phyloP scores from a whole-genome alignment of 1,140 invertebrate species.

The Chrysomallon squamiferum region DNA sequence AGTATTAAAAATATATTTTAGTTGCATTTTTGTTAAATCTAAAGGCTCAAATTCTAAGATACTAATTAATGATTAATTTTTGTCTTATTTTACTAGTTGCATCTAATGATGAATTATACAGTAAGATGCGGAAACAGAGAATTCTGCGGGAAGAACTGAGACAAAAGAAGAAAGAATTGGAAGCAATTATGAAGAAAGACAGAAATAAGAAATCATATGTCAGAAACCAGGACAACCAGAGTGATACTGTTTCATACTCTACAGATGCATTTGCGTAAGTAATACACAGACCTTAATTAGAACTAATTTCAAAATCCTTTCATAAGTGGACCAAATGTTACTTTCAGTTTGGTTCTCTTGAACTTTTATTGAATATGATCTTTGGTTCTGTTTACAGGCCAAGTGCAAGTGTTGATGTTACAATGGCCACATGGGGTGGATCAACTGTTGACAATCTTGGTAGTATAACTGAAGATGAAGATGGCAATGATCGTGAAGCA shows the following conservation, averaged over 20 bases:
- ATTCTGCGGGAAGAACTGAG: conserved; percentile 59
- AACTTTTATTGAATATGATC: not conserved
- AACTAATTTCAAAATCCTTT: not conserved
- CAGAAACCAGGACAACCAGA: conserved; percentile 61
- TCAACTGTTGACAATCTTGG: conserved; percentile 61
- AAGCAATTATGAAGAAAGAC: conserved; percentile 62
- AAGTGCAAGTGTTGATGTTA: conserved; percentile 57
- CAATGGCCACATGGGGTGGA: conserved; percentile 64
- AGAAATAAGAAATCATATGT: conserved; percentile 53
- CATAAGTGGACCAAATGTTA: not conserved
- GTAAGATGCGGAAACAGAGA: conserved; percentile 60
- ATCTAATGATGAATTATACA: conserved; percentile 63
- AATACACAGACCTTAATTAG: not conserved
- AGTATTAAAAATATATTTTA: not conserved
- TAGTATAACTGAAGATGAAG: conserved; percentile 58
- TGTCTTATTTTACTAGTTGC: conserved; percentile 38
- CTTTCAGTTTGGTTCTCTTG: not conserved
- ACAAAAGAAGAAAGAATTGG: conserved; percentile 59
- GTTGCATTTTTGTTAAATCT: too few species aligned
- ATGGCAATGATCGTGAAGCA: conserved; percentile 38
- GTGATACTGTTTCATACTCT: conserved; percentile 58
- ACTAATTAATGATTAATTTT: too few species aligned
- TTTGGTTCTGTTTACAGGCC: conserved; percentile 18
- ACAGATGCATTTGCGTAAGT: conserved; percentile 57
- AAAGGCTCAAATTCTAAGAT: too few species aligned